These are phyloP conservation scores for Takifugu ocellatus DNA, from an alignment of 2,797 vertebrate species.

Conservation along the genomic window DNA sequence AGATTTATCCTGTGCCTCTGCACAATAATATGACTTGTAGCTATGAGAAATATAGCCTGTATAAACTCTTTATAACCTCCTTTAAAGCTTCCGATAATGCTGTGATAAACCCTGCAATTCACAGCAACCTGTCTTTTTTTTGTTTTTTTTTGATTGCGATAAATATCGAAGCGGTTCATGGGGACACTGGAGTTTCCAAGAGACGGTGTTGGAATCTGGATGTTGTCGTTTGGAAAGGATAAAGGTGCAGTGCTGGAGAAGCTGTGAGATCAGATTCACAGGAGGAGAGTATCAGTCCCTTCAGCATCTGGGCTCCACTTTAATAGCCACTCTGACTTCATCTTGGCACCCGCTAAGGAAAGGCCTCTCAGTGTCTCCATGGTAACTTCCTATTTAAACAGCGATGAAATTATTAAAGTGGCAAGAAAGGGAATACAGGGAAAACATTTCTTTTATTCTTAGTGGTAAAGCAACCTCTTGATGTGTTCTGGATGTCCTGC, in stretches of 20 bases:
- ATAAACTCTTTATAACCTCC: too few relatives aligned
- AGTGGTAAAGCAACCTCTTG: conserved; percentile 29
- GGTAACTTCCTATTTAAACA: conserved; percentile 61
- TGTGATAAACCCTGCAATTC: too few relatives aligned
- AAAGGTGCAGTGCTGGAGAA: conserved; percentile 13
- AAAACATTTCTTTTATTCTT: conserved; percentile 35
- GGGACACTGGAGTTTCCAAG: background rate
- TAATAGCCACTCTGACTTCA: conserved; percentile 61
- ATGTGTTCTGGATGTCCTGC: background rate
- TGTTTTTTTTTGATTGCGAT: too few relatives aligned
- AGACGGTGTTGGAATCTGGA: background rate
- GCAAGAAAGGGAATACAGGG: conserved; percentile 51
- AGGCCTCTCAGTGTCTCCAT: conserved; percentile 62
- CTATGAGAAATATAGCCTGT: too few relatives aligned
- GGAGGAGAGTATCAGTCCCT: conserved; percentile 43
- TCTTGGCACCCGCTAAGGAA: conserved; percentile 60
- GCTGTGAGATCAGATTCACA: conserved; percentile 50
- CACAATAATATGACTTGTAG: background rate
- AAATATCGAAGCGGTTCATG: too few relatives aligned
- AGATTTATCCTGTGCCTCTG: background rate
- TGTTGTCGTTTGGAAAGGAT: conserved; percentile 6
- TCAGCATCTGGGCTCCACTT: conserved; percentile 50
- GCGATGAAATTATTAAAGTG: conserved; percentile 59
- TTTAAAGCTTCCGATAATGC: too few relatives aligned
- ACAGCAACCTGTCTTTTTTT: too few relatives aligned